Evolutionary conservation across 1,140 invertebrate species (phyloP).

Genomic region (Papilio polytes): DNA sequence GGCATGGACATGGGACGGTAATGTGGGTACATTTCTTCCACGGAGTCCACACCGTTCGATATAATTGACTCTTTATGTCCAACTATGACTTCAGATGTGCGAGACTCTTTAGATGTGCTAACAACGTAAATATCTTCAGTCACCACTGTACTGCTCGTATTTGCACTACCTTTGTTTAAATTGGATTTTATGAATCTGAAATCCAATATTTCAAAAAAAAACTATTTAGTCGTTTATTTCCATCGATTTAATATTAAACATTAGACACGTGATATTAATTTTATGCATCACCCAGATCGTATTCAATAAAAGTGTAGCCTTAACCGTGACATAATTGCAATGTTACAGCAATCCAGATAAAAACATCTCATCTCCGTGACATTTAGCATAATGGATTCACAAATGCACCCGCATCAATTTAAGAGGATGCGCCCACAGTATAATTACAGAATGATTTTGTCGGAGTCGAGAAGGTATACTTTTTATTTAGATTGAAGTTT

Average conservation of each 20-base stretch:
- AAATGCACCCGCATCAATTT: conserved; percentile 42
- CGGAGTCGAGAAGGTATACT: not conserved
- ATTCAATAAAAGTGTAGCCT: conserved; percentile 50
- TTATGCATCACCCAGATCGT: conserved; percentile 42
- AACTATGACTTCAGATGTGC: conserved; percentile 38
- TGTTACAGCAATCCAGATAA: conserved; percentile 6
- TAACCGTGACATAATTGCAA: conserved; percentile 23
- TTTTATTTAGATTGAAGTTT: not conserved
- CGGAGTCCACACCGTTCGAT: conserved; percentile 43
- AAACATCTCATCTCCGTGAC: not conserved
- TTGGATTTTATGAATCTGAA: conserved; percentile 31
- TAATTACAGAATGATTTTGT: conserved; percentile 38
- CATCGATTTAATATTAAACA: not conserved
- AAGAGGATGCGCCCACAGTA: not conserved
- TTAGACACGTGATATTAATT: not conserved
- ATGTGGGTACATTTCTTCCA: conserved; percentile 46
- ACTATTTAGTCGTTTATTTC: not conserved
- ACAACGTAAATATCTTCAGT: conserved; percentile 42
- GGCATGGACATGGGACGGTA: conserved; percentile 67
- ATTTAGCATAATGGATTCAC: not conserved
- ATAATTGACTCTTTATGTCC: conserved; percentile 38
- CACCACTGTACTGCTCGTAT: not conserved
- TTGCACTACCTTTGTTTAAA: conserved; percentile 1
- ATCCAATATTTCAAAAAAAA: not conserved
- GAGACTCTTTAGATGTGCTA: conserved; percentile 40